Evolutionary conservation across 2,888 invertebrate genomes (phyloP).

Genomic region (Eupithecia subfuscata): DNA sequence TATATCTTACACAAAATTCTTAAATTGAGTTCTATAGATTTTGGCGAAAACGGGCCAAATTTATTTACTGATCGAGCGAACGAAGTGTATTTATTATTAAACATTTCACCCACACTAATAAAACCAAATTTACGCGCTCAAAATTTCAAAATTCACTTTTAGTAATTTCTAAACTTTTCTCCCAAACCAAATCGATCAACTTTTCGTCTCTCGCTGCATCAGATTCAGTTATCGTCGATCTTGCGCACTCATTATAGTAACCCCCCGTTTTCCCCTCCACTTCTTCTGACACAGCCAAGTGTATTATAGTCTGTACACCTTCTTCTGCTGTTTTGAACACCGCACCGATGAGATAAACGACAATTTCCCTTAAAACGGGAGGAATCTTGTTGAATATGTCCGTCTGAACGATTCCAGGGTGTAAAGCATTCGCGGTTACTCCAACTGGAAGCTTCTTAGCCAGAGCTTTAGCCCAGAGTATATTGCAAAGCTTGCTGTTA

Average conservation of each 20-base stretch:
- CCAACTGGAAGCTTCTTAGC: constrained; percentile 71
- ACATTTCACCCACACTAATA: neutral
- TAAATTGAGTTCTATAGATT: too few species aligned
- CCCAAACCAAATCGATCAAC: constrained; percentile 91
- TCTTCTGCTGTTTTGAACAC: constrained; percentile 88
- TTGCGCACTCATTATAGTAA: constrained; percentile 91
- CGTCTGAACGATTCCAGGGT: constrained; percentile 92
- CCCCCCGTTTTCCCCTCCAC: constrained; percentile 87
- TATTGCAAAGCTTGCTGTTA: constrained; percentile 71
- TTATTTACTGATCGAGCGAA: too few species aligned
- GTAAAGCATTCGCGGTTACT: constrained; percentile 91
- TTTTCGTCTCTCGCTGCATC: constrained; percentile 84
- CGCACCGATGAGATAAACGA: constrained; percentile 82
- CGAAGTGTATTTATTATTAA: too few species aligned
- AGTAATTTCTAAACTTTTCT: constrained; percentile 65
- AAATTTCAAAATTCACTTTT: constrained; percentile 18
- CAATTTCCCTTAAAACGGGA: constrained; percentile 64
- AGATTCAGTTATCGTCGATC: constrained; percentile 69
- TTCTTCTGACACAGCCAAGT: constrained; percentile 89
- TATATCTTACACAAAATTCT: too few species aligned
- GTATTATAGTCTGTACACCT: constrained; percentile 91
- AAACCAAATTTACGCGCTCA: neutral
- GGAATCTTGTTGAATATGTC: constrained; percentile 88
- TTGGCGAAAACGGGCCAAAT: too few species aligned
- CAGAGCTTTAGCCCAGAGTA: constrained; percentile 74